These are phyloP conservation scores for Dichetophora obliterata DNA, from an alignment of 2,888 invertebrate genomes.

Conservation along the genomic window DNA sequence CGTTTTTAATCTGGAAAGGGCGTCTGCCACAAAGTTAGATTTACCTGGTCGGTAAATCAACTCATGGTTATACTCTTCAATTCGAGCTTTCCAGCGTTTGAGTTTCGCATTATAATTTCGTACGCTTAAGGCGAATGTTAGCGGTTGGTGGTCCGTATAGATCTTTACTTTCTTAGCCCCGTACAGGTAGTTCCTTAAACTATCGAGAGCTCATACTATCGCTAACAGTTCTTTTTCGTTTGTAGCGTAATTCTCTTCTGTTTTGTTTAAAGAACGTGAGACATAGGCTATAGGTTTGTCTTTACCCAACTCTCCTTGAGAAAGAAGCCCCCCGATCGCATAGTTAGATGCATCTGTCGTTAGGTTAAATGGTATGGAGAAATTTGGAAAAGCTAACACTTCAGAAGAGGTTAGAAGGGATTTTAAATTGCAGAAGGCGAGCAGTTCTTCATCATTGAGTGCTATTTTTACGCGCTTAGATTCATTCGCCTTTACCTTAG, in stretches of 20 bases:
- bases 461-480: slow-evolving; percentile 36
- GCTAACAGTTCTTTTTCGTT: not conserved
- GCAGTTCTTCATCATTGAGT: slow-evolving; percentile 9
- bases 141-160: not conserved
- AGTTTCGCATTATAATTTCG: too few species aligned
- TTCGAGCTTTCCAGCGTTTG: too few species aligned
- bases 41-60: too few species aligned
- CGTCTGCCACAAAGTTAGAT: too few species aligned
- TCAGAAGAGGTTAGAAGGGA: slow-evolving; percentile 7
- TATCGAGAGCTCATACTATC: not conserved
- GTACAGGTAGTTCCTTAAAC: not conserved
- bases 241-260: not conserved
- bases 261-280: too few species aligned
- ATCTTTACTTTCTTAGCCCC: not conserved
- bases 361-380: not conserved
- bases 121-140: too few species aligned
- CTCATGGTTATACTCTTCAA: too few species aligned
- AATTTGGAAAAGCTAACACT: slow-evolving; percentile 13
- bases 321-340: too few species aligned
- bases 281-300: too few species aligned
- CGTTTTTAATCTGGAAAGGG: too few species aligned
- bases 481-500: slow-evolving; percentile 38
- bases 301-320: too few species aligned
- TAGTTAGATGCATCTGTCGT: too few species aligned
- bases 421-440: slow-evolving; percentile 36